Evolutionary conservation across 2,113 vertebrate genomes (phyloP).

Genomic region (Siniperca chuatsi): DNA sequence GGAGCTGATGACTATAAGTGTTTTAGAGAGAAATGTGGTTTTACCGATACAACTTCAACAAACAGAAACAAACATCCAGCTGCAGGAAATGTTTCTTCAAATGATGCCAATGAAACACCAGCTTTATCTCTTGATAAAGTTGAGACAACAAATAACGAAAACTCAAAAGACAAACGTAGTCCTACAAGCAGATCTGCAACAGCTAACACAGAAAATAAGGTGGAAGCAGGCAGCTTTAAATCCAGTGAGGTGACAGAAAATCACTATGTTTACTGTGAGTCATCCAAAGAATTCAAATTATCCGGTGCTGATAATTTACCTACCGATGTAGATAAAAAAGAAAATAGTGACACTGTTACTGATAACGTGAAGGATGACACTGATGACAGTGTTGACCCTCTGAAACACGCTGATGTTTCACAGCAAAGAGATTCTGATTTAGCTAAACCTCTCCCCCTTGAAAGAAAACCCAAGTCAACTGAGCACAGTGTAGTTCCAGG

Average conservation of each 20-base stretch:
- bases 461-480: conserved; percentile 64
- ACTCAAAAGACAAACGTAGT: conserved; percentile 36
- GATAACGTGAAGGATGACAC: conserved; percentile 35
- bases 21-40: conserved; percentile 71
- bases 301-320: conserved; percentile 17
- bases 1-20: conserved; percentile 46
- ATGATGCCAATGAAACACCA: conserved; percentile 31
- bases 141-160: conserved; percentile 9
- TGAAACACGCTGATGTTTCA: conserved; percentile 35
- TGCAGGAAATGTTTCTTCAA: conserved; percentile 34
- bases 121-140: conserved; percentile 17
- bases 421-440: conserved; percentile 52
- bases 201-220: conserved; percentile 47
- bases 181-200: conserved; percentile 8
- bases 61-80: conserved; percentile 54
- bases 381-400: conserved; percentile 23
- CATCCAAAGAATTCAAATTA: conserved; percentile 76
- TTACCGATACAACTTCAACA: conserved; percentile 32
- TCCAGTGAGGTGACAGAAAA: conserved; percentile 45
- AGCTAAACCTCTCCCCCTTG: conserved; percentile 18
- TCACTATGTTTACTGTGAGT: conserved; percentile 68
- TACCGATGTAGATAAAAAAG: conserved; percentile 24
- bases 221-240: conserved; percentile 34
- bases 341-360: conserved; percentile 28
- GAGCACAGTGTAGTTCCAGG: conserved; percentile 52